phyloP scores from a whole-genome alignment of 2,888 invertebrate species.

The Asteroscopus sphinx region DNA sequence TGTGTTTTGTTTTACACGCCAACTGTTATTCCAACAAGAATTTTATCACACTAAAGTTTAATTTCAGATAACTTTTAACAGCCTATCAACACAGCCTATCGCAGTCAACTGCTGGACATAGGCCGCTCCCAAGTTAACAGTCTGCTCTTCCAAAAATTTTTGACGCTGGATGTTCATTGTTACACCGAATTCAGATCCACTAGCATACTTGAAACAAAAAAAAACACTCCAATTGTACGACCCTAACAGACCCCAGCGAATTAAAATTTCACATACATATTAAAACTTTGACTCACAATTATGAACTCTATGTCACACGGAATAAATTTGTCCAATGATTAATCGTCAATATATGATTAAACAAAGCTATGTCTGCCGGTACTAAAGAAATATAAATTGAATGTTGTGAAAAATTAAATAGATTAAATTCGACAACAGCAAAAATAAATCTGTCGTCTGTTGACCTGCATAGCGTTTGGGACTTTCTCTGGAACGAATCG shows the following conservation, averaged over 20 bases:
- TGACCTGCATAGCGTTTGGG: conserved; percentile 57
- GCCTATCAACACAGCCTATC: too few relatives aligned
- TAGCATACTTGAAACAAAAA: conserved; percentile 56
- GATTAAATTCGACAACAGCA: conserved; percentile 47
- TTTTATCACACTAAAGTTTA: too few relatives aligned
- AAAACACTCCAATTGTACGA: conserved; percentile 52
- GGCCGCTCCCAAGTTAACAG: too few relatives aligned
- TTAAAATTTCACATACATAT: conserved; percentile 10
- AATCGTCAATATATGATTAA: neutral
- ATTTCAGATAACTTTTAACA: too few relatives aligned
- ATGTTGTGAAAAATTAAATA: conserved; percentile 42
- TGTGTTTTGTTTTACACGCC: too few relatives aligned
- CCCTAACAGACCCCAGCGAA: conserved; percentile 7
- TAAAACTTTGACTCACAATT: conserved; percentile 2
- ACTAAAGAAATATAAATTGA: conserved; percentile 24
- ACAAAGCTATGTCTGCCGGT: conserved; percentile 16
- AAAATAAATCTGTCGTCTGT: conserved; percentile 56
- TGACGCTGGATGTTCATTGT: too few relatives aligned
- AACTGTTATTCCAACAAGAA: too few relatives aligned
- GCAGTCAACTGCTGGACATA: too few relatives aligned
- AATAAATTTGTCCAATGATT: conserved; percentile 6
- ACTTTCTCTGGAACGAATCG: conserved; percentile 84
- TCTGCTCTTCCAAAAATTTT: too few relatives aligned
- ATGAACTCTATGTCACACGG: conserved; percentile 11
- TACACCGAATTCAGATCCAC: conserved; percentile 65